phyloP scores from a whole-genome alignment of 2,888 invertebrate genomes.

The Mesodorylaimus sp. region DNA sequence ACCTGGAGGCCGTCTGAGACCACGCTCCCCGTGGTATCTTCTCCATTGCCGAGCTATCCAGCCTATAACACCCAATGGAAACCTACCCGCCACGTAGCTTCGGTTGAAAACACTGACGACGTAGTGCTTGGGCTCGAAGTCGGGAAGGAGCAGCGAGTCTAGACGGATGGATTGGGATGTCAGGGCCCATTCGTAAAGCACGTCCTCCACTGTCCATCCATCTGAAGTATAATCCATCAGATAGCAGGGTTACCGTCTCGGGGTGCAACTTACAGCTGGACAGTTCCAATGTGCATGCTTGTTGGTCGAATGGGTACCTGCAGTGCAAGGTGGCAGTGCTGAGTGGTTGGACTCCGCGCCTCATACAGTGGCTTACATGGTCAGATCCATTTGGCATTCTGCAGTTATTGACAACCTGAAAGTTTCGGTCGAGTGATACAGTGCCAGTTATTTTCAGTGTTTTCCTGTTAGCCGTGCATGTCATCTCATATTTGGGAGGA shows the following conservation, averaged over 20 bases:
- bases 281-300: not conserved
- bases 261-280: not conserved
- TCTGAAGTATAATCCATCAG: not conserved
- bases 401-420: not conserved
- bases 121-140: not conserved
- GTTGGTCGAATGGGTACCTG: not conserved
- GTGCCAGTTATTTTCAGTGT: too few species aligned
- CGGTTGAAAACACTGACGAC: not conserved
- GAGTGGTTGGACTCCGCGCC: not conserved
- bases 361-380: too few species aligned
- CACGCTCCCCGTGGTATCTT: too few species aligned
- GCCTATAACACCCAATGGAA: too few species aligned
- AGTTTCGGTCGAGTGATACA: too few species aligned
- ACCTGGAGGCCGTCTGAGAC: too few species aligned
- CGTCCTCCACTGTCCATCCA: not conserved
- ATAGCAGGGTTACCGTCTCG: not conserved
- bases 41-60: too few species aligned
- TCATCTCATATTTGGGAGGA: too few species aligned
- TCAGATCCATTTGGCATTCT: not conserved
- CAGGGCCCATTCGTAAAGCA: not conserved
- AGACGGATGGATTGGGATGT: too few species aligned
- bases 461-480: too few species aligned
- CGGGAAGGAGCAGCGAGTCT: too few species aligned
- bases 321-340: too few species aligned
- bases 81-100: not conserved